These are phyloP conservation scores for Pseudobourletiella spinata DNA, from an alignment of 1,140 invertebrate species.

Conservation along the genomic window DNA sequence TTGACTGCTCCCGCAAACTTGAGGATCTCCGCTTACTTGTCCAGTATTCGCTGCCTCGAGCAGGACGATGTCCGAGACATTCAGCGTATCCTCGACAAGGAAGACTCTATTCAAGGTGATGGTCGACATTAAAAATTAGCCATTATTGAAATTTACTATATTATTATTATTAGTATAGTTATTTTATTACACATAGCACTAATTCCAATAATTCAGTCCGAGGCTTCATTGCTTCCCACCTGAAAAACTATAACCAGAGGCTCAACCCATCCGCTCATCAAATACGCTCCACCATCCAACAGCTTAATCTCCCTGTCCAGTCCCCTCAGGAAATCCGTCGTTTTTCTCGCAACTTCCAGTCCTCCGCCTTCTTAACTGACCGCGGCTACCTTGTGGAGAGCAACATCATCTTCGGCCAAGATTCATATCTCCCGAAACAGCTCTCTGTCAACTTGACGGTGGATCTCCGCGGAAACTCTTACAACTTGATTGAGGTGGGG, in stretches of 20 bases:
- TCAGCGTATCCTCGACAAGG: conserved; percentile 58
- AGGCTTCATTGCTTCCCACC: conserved; percentile 71
- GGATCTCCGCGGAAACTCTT: conserved; percentile 72
- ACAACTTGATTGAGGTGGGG: conserved; percentile 67
- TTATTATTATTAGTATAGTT: too few species aligned
- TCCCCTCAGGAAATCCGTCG: conserved; percentile 71
- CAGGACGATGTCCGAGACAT: conserved; percentile 56
- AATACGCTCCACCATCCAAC: conserved; percentile 56
- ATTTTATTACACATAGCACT: too few species aligned
- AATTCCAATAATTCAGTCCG: too few species aligned
- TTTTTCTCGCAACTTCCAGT: conserved; percentile 65
- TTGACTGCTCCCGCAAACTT: conserved; percentile 71
- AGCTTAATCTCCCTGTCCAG: conserved; percentile 53
- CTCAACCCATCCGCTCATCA: conserved; percentile 59
- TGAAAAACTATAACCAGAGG: conserved; percentile 64
- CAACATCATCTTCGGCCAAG: conserved; percentile 76
- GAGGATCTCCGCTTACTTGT: conserved; percentile 74
- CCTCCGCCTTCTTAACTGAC: conserved; percentile 59
- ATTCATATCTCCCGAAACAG: conserved; percentile 75
- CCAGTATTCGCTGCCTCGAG: conserved; percentile 62
- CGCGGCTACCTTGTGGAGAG: conserved; percentile 58
- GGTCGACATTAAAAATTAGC: too few species aligned
- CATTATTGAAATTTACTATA: too few species aligned
- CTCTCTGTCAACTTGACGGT: conserved; percentile 68
- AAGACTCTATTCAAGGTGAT: conserved; percentile 49